Evolutionary conservation across 1,140 invertebrate genomes (phyloP).

Genomic region (Ips typographus): DNA sequence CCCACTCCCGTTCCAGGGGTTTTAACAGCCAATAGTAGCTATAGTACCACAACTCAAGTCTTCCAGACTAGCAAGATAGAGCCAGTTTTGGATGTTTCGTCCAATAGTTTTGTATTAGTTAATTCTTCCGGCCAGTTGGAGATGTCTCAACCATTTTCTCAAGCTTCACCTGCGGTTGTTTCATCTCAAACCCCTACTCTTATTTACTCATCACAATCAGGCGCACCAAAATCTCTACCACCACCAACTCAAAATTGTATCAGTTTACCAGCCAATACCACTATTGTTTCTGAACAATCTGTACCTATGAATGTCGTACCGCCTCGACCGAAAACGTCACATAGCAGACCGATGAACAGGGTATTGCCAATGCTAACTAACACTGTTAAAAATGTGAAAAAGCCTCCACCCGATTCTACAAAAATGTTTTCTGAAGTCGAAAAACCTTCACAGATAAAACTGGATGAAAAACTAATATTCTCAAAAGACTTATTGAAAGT

Average conservation of each 20-base stretch:
- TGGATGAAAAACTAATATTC: slow-evolving; percentile 44
- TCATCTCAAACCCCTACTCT: slow-evolving; percentile 32
- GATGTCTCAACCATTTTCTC: slow-evolving; percentile 33
- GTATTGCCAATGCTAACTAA: slow-evolving; percentile 66
- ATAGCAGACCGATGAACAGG: slow-evolving; percentile 69
- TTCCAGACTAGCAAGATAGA: slow-evolving; percentile 81
- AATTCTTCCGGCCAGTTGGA: slow-evolving; percentile 54
- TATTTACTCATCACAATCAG: slow-evolving; percentile 32
- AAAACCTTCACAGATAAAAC: slow-evolving; percentile 56
- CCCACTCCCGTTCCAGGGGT: slow-evolving; percentile 75
- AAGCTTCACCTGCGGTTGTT: slow-evolving; percentile 17
- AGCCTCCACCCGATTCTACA: slow-evolving; percentile 48
- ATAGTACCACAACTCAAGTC: slow-evolving; percentile 77
- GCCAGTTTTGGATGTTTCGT: slow-evolving; percentile 70
- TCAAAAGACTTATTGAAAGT: slow-evolving; percentile 34
- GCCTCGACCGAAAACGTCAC: slow-evolving; percentile 58
- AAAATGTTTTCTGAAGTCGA: slow-evolving; percentile 53
- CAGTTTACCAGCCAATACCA: slow-evolving; percentile 58
- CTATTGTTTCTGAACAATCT: slow-evolving; percentile 58
- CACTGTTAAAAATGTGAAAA: slow-evolving; percentile 49
- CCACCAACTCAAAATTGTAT: slow-evolving; percentile 53
- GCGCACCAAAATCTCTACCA: background rate
- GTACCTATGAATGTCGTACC: slow-evolving; percentile 69
- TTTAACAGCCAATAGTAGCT: slow-evolving; percentile 73
- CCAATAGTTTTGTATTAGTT: slow-evolving; percentile 68